These are phyloP conservation scores for Melangyna quadrimaculata DNA, from an alignment of 2,888 invertebrate genomes.

Conservation along the genomic window DNA sequence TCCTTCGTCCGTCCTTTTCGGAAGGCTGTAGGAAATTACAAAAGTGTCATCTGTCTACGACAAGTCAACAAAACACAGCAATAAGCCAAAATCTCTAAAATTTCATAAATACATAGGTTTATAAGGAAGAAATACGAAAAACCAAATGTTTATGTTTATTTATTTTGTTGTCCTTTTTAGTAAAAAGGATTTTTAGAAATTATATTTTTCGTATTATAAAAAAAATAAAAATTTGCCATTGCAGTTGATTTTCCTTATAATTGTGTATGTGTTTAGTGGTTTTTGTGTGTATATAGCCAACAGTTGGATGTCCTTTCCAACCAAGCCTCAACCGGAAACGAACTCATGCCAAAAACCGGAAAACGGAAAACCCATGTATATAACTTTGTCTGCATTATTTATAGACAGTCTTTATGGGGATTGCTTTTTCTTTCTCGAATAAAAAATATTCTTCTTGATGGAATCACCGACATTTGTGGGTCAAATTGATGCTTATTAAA, in stretches of 20 bases:
- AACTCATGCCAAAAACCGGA: constrained; percentile 43
- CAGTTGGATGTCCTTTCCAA: constrained; percentile 1
- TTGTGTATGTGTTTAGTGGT: constrained; percentile 18
- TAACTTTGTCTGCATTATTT: constrained; percentile 27
- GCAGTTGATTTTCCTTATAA: background rate
- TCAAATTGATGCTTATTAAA: constrained; percentile 35
- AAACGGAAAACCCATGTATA: constrained; percentile 45
- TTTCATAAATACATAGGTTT: too few relatives aligned
- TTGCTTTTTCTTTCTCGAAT: background rate
- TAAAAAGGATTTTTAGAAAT: background rate
- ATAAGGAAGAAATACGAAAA: background rate
- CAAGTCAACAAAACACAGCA: constrained; percentile 46
- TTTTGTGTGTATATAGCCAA: background rate
- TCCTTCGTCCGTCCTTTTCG: constrained; percentile 1
- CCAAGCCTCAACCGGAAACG: constrained; percentile 35
- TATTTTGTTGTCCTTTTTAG: background rate
- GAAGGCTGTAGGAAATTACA: constrained; percentile 47
- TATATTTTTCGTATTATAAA: constrained; percentile 25
- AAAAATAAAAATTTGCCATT: constrained; percentile 1
- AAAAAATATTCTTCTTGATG: background rate
- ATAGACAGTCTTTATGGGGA: background rate
- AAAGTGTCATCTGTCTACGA: constrained; percentile 54
- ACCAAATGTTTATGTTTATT: constrained; percentile 1
- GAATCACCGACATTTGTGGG: background rate
- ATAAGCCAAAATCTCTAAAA: constrained; percentile 40